These are phyloP conservation scores for Watsonalla cultraria DNA, from an alignment of 2,888 invertebrate genomes.

Conservation along the genomic window DNA sequence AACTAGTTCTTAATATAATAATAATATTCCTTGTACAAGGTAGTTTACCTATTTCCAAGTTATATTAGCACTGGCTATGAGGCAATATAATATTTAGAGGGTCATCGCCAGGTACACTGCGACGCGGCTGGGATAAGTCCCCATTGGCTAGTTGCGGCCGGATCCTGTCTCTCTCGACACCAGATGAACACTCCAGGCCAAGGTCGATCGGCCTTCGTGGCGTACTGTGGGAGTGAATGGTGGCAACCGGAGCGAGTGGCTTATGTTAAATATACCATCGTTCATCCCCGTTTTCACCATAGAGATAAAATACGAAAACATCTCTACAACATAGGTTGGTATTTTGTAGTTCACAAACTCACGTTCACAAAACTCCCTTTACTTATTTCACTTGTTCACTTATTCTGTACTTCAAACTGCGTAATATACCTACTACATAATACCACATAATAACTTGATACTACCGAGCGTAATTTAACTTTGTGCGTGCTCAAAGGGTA, in stretches of 20 bases:
- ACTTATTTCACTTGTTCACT: too few relatives aligned
- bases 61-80: too few relatives aligned
- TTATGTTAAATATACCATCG: conserved; percentile 54
- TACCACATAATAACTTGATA: too few relatives aligned
- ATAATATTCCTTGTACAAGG: too few relatives aligned
- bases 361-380: not conserved
- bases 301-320: conserved; percentile 36
- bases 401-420: too few relatives aligned
- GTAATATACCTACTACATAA: too few relatives aligned
- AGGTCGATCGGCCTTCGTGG: conserved; percentile 52
- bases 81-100: not conserved
- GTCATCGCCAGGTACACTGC: conserved; percentile 48
- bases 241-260: conserved; percentile 49
- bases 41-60: too few relatives aligned
- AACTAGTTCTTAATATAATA: too few relatives aligned
- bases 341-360: not conserved
- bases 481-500: too few relatives aligned
- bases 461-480: too few relatives aligned
- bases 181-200: conserved; percentile 30
- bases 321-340: conserved; percentile 56
- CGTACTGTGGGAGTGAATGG: conserved; percentile 57
- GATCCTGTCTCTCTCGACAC: conserved; percentile 54
- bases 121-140: conserved; percentile 60
- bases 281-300: conserved; percentile 52
- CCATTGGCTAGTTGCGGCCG: conserved; percentile 61